Evolutionary conservation across 2,113 vertebrate genomes (phyloP).

Genomic region (Alligator sinensis): DNA sequence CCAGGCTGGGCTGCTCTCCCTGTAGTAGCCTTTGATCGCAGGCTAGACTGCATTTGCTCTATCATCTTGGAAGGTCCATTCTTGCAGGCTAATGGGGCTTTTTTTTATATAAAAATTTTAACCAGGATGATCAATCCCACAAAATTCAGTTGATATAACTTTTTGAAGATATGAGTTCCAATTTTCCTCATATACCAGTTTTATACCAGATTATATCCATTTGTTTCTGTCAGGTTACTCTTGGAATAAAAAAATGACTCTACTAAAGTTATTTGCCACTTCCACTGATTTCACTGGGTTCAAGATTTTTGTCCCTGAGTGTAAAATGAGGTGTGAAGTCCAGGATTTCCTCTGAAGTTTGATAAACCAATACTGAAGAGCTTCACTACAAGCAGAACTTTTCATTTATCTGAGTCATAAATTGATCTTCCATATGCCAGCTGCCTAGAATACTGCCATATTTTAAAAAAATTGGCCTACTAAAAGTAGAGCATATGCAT

Average conservation of each 20-base stretch:
- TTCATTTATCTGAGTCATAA: slow-evolving; percentile 5
- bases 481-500: not conserved
- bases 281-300: not conserved
- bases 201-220: not conserved
- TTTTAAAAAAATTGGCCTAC: not conserved
- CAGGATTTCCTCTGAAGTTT: slow-evolving; percentile 1
- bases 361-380: not conserved
- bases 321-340: not conserved
- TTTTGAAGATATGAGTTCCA: not conserved
- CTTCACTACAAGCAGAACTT: not conserved
- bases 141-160: not conserved
- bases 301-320: not conserved
- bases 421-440: slow-evolving; percentile 28
- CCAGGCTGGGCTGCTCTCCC: too few relatives aligned
- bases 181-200: not conserved
- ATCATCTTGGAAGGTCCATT: too few relatives aligned
- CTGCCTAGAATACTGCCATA: accelerated
- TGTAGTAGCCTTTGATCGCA: too few relatives aligned
- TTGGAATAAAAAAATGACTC: not conserved
- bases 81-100: too few relatives aligned
- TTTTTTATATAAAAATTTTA: not conserved
- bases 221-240: not conserved
- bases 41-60: too few relatives aligned
- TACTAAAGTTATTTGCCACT: not conserved
- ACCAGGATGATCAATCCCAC: not conserved